A percentile compares a stretch with the other conserved stretches of the same genome.
Evolutionary conservation across 2,797 vertebrate genomes (phyloP).

Genomic region (Apogon hyalosoma): DNA sequence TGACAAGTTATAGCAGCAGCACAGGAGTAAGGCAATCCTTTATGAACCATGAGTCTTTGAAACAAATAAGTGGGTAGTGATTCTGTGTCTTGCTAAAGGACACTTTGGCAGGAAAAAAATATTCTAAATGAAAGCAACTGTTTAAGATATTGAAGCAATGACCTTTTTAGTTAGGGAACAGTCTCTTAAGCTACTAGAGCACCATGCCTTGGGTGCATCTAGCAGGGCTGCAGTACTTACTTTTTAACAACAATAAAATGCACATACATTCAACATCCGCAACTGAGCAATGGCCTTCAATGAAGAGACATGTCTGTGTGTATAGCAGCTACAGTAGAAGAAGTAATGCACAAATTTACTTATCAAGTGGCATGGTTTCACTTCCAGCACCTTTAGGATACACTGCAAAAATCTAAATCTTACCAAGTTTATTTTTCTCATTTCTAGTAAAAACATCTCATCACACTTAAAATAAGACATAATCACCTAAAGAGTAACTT

Average conservation of each 20-base stretch:
- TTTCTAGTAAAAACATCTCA: too few relatives aligned
- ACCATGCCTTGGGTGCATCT: constrained; percentile 36
- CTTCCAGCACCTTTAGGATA: constrained; percentile 55
- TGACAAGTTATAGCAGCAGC: constrained; percentile 17
- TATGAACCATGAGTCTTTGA: constrained; percentile 17
- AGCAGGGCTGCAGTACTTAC: constrained; percentile 48
- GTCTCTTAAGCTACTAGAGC: constrained; percentile 39
- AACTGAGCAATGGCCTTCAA: constrained; percentile 55
- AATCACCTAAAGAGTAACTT: too few relatives aligned
- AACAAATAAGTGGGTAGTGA: constrained; percentile 28
- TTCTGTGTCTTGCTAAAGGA: constrained; percentile 67
- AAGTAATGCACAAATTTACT: constrained; percentile 55
- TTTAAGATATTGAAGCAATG: constrained; percentile 51
- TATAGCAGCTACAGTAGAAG: constrained; percentile 60
- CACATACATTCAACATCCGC: constrained; percentile 73
- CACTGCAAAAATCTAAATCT: too few relatives aligned
- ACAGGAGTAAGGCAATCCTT: constrained; percentile 12
- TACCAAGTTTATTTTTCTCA: too few relatives aligned
- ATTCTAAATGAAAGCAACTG: constrained; percentile 43
- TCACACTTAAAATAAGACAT: too few relatives aligned
- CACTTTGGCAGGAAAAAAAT: constrained; percentile 57
- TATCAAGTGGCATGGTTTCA: constrained; percentile 42
- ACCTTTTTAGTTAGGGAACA: constrained; percentile 54
- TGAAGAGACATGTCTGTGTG: constrained; percentile 39
- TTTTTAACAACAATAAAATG: constrained; percentile 40